Evolutionary conservation across 2,888 invertebrate species (phyloP), one percentile per base, ranked within the genome.

Genomic region (Branchellion lobata): DNA sequence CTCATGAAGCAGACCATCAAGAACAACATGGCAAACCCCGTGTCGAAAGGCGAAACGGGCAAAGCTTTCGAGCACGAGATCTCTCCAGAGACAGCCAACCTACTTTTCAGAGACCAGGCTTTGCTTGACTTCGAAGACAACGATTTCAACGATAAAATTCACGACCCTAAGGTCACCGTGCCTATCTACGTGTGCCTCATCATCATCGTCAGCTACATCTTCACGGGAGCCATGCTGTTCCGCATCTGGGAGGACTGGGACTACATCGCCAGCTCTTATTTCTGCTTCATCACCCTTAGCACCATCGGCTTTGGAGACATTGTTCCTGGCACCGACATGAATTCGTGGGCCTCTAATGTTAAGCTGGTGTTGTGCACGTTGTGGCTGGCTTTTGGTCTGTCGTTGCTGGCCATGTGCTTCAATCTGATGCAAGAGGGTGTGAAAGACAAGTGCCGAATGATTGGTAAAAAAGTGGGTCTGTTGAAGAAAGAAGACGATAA

Each of bases 201-300:
- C 81, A 93, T 96, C 83, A 94, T 97, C 91, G 91, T 95, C 84
- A 92, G 93, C 85, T 93, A 93, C 86, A 92, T 94, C 80, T 91
- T 94, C 85, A 94, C 94, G 81, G 97, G 98, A 27, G 95, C 96
- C 0, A 90, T 93, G 86, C 90, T 98, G 77, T 98, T 98, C 88
- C 92, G 92, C 1, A 89, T 92, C 85, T 97, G 96, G 94, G 97
- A 98, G 80, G 91, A 92, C 61, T 97, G 97, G 97, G 92, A 92
- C 84, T 92, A 93, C 85, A 90, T 97, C 81, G 95, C 96, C 84
- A 96, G 95, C 77, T 87, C 88, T 74, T 88, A 88, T 83, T 88
- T 88, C 84, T 88, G 88, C 81, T 88, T 88, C 83, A 86, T 88
- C 80, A 88, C 88, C 0, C 84, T 88, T 24, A 86, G 86, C 79